Conservation (phyloP, 2,888 invertebrate species). For the Callimorpha dominula region DNA sequence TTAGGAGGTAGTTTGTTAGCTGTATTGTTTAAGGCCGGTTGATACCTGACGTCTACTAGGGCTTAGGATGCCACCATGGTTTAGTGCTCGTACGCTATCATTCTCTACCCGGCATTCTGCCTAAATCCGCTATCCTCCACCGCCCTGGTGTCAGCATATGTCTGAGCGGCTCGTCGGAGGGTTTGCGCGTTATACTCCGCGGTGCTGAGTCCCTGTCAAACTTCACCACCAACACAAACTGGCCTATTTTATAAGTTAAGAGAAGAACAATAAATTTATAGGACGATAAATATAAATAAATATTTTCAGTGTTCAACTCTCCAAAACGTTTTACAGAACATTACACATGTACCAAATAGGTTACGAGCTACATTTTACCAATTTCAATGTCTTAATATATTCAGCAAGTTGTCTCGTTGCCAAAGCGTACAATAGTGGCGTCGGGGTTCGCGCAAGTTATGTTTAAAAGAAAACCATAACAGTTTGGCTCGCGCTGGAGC, state of each 20-base stretch:
- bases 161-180: too few relatives aligned
- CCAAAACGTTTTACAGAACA: slow-evolving; percentile 12
- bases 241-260: neutral
- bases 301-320: neutral
- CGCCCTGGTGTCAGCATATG: too few relatives aligned
- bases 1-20: too few relatives aligned
- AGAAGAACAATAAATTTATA: neutral
- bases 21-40: too few relatives aligned
- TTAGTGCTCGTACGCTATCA: too few relatives aligned
- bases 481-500: slow-evolving; percentile 38
- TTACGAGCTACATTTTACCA: slow-evolving; percentile 11
- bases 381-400: slow-evolving; percentile 18
- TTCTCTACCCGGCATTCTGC: too few relatives aligned
- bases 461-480: slow-evolving; percentile 50
- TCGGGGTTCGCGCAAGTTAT: slow-evolving; percentile 23
- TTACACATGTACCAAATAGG: slow-evolving; percentile 7
- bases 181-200: too few relatives aligned
- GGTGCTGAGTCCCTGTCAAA: too few relatives aligned
- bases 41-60: too few relatives aligned
- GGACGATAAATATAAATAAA: neutral
- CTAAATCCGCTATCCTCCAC: too few relatives aligned
- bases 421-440: slow-evolving; percentile 24
- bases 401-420: slow-evolving; percentile 26
- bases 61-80: too few relatives aligned
- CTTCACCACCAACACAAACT: too few relatives aligned